Evolutionary conservation across 1,140 invertebrate genomes (phyloP), one percentile per base, ranked within the genome.

Genomic region (Drosophila orena): DNA sequence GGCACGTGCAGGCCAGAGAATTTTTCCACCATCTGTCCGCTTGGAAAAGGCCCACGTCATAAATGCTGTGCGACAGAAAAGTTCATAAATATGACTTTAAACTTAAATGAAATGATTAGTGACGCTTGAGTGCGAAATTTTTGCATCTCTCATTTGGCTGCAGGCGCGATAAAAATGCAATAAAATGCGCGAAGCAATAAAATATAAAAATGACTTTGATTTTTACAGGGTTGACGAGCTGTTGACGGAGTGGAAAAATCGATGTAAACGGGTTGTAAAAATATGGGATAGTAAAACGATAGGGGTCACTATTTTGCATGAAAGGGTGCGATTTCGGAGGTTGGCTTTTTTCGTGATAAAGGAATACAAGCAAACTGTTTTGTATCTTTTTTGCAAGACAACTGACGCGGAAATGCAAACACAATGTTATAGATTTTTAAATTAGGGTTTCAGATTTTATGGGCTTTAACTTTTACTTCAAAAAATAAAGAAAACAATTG

Each of bases 81-180:
- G 79, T 79, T 69, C 68, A 86, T 86, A 86, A 86, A 86, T 81
- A 86, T 88, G 81, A 73, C 77, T 89, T 76, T 73, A 79, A 89
- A 88, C 64, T 84, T 88, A 89, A 88, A 89, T 88, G 71, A 70
- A 84, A 84, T 77, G 80, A 88, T 88, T 88, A 89, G 84, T 77
- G 71, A 89, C 72, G 83, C 61, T 61, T 77, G 59, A 80, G 38
- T 65, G 79, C 47, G 40, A 83, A 64, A 56, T 70, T 62, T 74
- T 78, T 70, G 68, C 68, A 70, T 70, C 35, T 70, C 17, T 14
- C 43, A 40, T 68, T 55, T 53, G 47, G 53, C 76, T 85, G 77
- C 72, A 85, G 76, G 78, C 75, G 79, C 79, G 84, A 88, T 89
- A 89, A 83, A 85, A 89, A 77, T 73, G 77, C 77, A 88, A 88